phyloP scores from a whole-genome alignment of 2,113 vertebrate species.

The Muntiacus reevesi region DNA sequence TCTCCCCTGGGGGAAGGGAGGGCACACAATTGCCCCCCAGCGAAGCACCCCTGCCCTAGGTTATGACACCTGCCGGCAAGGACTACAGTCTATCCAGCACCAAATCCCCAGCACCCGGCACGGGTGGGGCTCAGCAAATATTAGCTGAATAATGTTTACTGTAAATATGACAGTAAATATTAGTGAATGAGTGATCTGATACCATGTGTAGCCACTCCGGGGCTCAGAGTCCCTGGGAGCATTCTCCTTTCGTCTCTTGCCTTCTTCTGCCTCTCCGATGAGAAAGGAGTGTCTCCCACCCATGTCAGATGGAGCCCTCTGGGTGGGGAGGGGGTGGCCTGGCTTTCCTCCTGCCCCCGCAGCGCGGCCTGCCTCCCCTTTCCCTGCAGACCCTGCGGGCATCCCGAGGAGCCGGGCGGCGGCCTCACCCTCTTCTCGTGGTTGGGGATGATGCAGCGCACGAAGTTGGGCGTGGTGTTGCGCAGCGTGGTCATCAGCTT shows the following conservation, averaged over 20 bases:
- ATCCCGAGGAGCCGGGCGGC: rapidly evolving
- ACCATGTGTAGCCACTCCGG: not conserved
- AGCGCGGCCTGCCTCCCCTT: rapidly evolving
- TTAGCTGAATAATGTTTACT: not conserved
- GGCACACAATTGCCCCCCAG: not conserved
- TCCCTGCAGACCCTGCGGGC: rapidly evolving
- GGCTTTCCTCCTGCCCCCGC: not conserved
- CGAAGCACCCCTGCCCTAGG: not conserved
- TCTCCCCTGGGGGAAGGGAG: not conserved
- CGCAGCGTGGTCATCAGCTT: constrained; percentile 97
- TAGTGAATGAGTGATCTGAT: rapidly evolving
- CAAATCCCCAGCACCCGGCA: not conserved
- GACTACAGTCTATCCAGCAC: not conserved
- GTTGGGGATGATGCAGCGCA: constrained; percentile 98
- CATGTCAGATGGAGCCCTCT: rapidly evolving
- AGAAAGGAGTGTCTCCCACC: not conserved
- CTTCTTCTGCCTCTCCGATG: not conserved
- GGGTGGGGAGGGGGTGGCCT: no score
- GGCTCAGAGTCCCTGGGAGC: not conserved
- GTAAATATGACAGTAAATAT: not conserved
- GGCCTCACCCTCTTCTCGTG: constrained; percentile 92
- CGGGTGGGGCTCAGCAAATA: not conserved
- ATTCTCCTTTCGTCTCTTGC: not conserved
- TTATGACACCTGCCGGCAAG: not conserved
- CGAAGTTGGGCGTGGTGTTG: constrained; percentile 97